Evolutionary conservation across 2,888 invertebrate species (phyloP), one percentile per base, ranked within the genome.

Genomic region (Ecliptopera silaceata): DNA sequence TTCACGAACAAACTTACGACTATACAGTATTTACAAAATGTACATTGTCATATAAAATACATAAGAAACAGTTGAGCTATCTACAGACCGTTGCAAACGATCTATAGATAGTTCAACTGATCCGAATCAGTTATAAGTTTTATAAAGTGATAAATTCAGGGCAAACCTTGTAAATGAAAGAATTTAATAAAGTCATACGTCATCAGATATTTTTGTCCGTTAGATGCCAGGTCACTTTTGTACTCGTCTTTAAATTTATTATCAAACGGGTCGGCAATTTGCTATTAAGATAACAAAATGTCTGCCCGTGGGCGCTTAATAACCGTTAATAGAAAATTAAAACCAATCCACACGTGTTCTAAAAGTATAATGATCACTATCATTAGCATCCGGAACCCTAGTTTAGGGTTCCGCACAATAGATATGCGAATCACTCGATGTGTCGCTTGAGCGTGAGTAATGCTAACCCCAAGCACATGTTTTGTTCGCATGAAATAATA

Each of bases 401-500:
- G 38, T 52, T 42, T 63, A 75, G 79, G 79, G 76, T 70, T 61
- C 68, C 64, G 69, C 61, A 70, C 71, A 79, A 77, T 73, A 75
- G 77, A 79, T 76, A 76, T 76, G 83, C 83, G 82, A 88, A 88
- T 88, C 88, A 87, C 86, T 88, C 77, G 59, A 87, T 88, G 74
- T 84, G 86, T 89, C 89, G 71, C 82, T 77, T 81, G 82, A 85
- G 85, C 89, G 86, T 85, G 70, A 71, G 79, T 87, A 89, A 90
- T 84, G 69, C 76, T 66, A 78, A 77, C 73, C 70, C 73, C 73
- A 71, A 77, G 82, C 89, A 89, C 88, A 86, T 90, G 90, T 79
- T 88, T 82, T 82, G 81, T 88, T 89, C 90, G 70, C 89, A 87
- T 82, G 72, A 72, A 76, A 74, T 73, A 85, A 84, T 86, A 86